Base-by-base conservation (phyloP, 2,113 vertebrate genomes). In the Forbesichthys papilliferus region DNA sequence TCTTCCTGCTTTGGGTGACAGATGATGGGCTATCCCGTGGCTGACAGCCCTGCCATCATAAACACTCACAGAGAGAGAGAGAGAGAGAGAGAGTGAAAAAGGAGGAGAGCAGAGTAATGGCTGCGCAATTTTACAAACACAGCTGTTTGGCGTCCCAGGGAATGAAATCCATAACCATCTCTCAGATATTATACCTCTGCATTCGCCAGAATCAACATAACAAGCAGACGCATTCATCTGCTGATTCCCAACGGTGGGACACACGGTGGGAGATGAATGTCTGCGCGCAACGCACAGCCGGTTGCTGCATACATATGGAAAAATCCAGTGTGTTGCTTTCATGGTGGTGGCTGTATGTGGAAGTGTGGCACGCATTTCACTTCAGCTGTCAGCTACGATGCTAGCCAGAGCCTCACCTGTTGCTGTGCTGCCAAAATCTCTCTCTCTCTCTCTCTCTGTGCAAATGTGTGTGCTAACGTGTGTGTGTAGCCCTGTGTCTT, bases 361-460 rank as follows among this genome's bases (percentile, higher is more conserved):
- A 7, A 47, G 16, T 34, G 48, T 27, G 14, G 48, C 14, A 18
- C 53, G 47, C 53, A 71, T 20, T 60, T 65, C 49, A 73, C 65
- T 61, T 49, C 79, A 72, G 78, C 73, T 64, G 70, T 66, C 72
- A 54, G 33, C 48, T 14, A 20, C 5, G 54, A 52, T 66, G 68
- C 61, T 77, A 68, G 68, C 78, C 55, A 54, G 20, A 51, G 63
- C 62, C 60, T 86, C 88, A 90, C 86, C 88, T 90, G 86, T 88
- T 90, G 80, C 82, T 77, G 70, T 75, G 71, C 68, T 83, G 74
- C 78, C 18, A 76, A 77, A 73, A 27, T 27, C 1, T 27, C 27
- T 27, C 27, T 1, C 20, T 20, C 20, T 42, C 36, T 42, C 36
- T 42, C 36, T 42, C 36, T 42, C 4, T 42, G 1, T 42, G 5